phyloP scores from a whole-genome alignment of 2,113 vertebrate genomes.

The Oenanthe oenanthe region DNA sequence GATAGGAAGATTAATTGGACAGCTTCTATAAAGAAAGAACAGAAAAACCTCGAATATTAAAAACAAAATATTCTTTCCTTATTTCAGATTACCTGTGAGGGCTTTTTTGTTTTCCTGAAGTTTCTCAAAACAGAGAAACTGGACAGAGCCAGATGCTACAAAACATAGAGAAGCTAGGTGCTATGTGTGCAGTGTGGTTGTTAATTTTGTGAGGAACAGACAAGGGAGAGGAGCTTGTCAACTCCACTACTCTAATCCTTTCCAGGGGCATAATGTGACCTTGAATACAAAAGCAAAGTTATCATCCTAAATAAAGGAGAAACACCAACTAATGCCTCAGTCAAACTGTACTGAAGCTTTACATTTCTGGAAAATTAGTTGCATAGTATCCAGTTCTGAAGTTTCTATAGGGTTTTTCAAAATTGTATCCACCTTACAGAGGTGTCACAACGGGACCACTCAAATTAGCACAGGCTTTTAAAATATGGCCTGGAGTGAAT shows the following conservation, averaged over 20 bases:
- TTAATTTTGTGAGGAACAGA: not conserved
- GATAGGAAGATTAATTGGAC: not conserved
- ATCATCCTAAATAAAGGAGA: not conserved
- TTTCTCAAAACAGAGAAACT: not conserved
- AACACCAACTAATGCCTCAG: not conserved
- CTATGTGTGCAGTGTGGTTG: not conserved
- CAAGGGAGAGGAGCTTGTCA: not conserved
- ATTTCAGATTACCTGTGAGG: not conserved
- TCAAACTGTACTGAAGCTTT: not conserved
- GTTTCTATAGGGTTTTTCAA: not conserved
- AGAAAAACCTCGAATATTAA: not conserved
- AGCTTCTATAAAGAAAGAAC: not conserved
- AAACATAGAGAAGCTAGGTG: not conserved
- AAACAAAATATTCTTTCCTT: not conserved
- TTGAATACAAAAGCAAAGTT: not conserved
- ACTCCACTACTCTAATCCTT: not conserved
- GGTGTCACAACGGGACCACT: not conserved
- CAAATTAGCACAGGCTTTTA: not conserved
- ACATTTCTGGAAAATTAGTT: not conserved
- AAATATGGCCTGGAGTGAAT: not conserved
- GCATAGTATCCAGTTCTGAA: not conserved
- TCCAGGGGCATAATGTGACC: not conserved
- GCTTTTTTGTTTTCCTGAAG: not conserved
- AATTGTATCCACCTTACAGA: not conserved
- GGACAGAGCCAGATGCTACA: not conserved